Evolutionary conservation across 2,797 vertebrate species (phyloP), one percentile per base, ranked within the genome.

Genomic region (Atherinosoma microstoma): DNA sequence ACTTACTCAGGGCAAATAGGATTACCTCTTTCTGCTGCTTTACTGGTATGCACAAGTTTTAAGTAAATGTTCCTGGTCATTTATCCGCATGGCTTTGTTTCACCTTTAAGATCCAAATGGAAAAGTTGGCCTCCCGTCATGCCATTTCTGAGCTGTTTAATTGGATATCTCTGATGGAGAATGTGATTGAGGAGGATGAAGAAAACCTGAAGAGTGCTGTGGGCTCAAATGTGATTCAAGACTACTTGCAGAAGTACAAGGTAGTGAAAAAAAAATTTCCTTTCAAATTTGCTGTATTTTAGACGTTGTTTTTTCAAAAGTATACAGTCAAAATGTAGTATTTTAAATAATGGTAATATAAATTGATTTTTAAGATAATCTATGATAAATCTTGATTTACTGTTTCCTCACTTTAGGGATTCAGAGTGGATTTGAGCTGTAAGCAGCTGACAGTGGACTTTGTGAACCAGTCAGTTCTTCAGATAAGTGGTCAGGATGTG

Each of bases 401-500:
- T 51, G 3, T 54, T 70, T 75, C 18, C 5, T 58, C 35, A 10
- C 11, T 76, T 65, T 63, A 99, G 98, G 98, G 98, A 49, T 98
- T 98, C 93, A 94, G 95, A 85, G 97, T 99, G 27, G 98, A 99
- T 80, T 84, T 99, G 67, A 96, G 95, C 88, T 99, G 98, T 84
- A 99, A 99, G 84, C 98, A 99, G 86, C 80, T 99, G 94, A 99
- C 97, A 0, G 97, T 99, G 5, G 98, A 99, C 83, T 99, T 98
- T 71, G 97, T 99, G 85, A 99, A 99, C 88, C 98, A 99, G 86
- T 98, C 98, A 0, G 97, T 99, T 77, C 94, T 98, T 4, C 98
- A 98, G 63, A 95, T 98, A 82, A 96, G 96, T 77, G 95, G 94
- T 81, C 97, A 97, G 84, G 98, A 99, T 12, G 96, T 95, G 70